These are phyloP conservation scores for Sebastes nivosus DNA, from an alignment of 2,797 vertebrate species.

Conservation along the genomic window DNA sequence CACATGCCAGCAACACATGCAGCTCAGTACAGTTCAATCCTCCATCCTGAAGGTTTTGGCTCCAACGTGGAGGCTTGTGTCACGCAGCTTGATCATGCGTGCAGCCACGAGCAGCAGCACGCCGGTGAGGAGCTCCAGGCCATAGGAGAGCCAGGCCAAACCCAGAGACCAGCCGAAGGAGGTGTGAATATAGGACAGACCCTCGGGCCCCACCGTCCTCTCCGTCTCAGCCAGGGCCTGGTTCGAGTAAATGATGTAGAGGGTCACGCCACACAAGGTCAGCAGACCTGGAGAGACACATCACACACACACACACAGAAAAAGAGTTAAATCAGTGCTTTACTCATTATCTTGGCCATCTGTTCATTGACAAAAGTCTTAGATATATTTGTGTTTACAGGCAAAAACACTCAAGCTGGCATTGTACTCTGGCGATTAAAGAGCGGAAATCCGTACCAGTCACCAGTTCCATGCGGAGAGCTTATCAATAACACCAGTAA, in stretches of 20 bases:
- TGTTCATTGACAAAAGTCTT: not conserved
- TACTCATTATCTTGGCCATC: not conserved
- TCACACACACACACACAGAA: not conserved
- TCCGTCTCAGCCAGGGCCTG: slow-evolving; percentile 74
- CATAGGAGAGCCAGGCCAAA: slow-evolving; percentile 83
- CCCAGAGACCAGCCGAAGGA: slow-evolving; percentile 84
- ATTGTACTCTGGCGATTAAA: not conserved
- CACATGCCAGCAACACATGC: not conserved
- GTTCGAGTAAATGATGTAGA: slow-evolving; percentile 82
- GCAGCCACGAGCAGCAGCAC: slow-evolving; percentile 75
- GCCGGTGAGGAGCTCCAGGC: slow-evolving; percentile 73
- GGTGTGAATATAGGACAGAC: slow-evolving; percentile 64
- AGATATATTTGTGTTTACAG: not conserved
- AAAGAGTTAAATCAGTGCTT: not conserved
- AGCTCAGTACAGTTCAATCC: slow-evolving; percentile 1
- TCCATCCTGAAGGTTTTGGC: not conserved
- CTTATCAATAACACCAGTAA: slow-evolving; percentile 23
- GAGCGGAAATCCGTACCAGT: not conserved
- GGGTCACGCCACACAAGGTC: slow-evolving; percentile 77
- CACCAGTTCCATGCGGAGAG: not conserved
- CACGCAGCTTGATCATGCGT: slow-evolving; percentile 35
- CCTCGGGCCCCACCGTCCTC: slow-evolving; percentile 60
- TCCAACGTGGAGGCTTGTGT: not conserved
- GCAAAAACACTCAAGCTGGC: not conserved
- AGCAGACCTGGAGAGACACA: slow-evolving; percentile 71